Evolutionary conservation across 2,888 invertebrate genomes (phyloP), one percentile per base, ranked within the genome.

Genomic region (Dryomyza anilis): DNA sequence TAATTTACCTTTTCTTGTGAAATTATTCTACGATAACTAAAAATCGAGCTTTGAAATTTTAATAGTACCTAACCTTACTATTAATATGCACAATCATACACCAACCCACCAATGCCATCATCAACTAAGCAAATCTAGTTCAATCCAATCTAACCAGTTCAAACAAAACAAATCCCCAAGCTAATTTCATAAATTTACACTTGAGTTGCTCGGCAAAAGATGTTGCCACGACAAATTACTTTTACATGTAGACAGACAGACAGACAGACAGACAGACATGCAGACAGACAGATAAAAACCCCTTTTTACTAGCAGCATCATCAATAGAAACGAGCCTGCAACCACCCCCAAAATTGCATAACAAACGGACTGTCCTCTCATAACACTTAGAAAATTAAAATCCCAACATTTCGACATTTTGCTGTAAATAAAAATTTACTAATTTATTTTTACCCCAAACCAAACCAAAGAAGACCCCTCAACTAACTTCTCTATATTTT

Each of bases 131-230:
- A n/a, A n/a, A n/a, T n/a, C n/a, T n/a, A n/a, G n/a, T n/a, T n/a
- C n/a, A n/a, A n/a, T n/a, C n/a, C n/a, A n/a, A n/a, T n/a, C n/a
- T n/a, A n/a, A n/a, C n/a, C n/a, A n/a, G n/a, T n/a, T n/a, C n/a
- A 53, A 36, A 63, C 56, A 21, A 30, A 56, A 48, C 71, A 76
- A 77, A 74, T 77, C 72, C 78, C 78, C 64, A 72, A 77, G 72
- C 76, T 76, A 77, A 78, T 77, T 78, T 76, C 69, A 62, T 66
- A 72, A 74, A 67, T 76, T 77, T 72, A 73, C 76, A 76, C 73
- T 71, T 69, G 72, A 71, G 50, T 76, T 74, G 74, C 73, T 64
- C 67, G 67, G 21, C 61, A 39, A 60, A 65, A 65, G 67, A 66
- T 57, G 33, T 29, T 33, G 55, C 48, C 27, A 6, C 36, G 10